These are phyloP conservation scores for Dicycla oo DNA, from an alignment of 2,888 invertebrate species.

Conservation along the genomic window DNA sequence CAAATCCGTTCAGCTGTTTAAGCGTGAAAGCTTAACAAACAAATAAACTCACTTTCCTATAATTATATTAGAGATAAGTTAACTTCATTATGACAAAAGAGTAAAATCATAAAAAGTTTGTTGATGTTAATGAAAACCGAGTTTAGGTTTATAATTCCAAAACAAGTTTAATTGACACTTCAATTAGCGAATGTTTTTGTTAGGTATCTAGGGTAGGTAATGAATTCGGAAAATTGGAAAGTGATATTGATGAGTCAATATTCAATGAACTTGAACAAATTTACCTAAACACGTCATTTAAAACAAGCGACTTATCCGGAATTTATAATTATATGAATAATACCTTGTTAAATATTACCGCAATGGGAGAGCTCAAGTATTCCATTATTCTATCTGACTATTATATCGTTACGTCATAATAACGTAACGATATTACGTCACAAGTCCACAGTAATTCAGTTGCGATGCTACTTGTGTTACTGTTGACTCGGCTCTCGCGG, in stretches of 20 bases:
- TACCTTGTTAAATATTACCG: conserved; percentile 7
- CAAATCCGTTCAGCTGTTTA: no score
- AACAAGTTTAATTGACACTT: conserved; percentile 10
- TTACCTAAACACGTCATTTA: conserved; percentile 35
- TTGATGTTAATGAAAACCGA: neutral
- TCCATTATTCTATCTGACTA: conserved; percentile 27
- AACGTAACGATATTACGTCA: conserved; percentile 44
- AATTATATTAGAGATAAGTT: no score
- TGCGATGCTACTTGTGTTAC: conserved; percentile 36
- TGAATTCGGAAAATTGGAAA: conserved; percentile 49
- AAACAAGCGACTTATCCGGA: conserved; percentile 7
- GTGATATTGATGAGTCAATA: conserved; percentile 35
- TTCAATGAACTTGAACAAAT: conserved; percentile 43
- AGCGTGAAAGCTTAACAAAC: no score
- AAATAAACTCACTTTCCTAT: no score
- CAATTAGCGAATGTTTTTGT: neutral
- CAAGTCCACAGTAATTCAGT: conserved; percentile 56
- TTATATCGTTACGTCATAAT: conserved; percentile 51
- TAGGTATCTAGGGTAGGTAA: neutral
- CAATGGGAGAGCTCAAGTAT: conserved; percentile 10
- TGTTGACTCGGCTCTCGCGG: conserved; percentile 47
- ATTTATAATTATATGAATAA: conserved; percentile 30
- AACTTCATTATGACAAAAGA: neutral
- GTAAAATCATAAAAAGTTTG: neutral
- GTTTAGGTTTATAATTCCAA: neutral